These are phyloP conservation scores for Acridotheres tristis DNA, from an alignment of 2,797 vertebrate genomes.

Conservation along the genomic window DNA sequence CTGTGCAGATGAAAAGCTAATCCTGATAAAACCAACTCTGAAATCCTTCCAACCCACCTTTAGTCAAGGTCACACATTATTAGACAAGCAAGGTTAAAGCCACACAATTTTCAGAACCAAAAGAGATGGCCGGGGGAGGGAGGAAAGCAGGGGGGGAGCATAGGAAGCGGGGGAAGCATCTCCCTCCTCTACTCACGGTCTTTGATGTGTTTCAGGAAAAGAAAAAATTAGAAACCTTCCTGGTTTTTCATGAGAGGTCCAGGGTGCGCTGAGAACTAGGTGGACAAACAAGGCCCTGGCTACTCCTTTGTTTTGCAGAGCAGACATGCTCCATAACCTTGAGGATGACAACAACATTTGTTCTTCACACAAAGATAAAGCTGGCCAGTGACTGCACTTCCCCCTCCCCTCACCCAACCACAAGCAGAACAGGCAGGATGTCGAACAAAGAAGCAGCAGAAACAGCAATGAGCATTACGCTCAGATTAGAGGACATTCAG, in stretches of 20 bases:
- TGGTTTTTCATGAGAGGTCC: slow-evolving; percentile 51
- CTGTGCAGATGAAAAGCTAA: slow-evolving; percentile 77
- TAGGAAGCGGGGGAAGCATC: neutral
- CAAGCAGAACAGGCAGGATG: slow-evolving; percentile 65
- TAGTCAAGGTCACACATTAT: slow-evolving; percentile 73
- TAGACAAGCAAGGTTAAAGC: slow-evolving; percentile 71
- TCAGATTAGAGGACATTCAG: slow-evolving; percentile 75
- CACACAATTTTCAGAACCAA: slow-evolving; percentile 60
- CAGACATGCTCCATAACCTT: slow-evolving; percentile 58
- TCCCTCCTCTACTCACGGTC: slow-evolving; percentile 47
- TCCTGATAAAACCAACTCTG: slow-evolving; percentile 76
- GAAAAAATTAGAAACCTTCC: slow-evolving; percentile 38
- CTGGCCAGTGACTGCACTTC: slow-evolving; percentile 29
- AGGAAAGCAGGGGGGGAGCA: neutral
- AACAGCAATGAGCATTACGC: slow-evolving; percentile 71
- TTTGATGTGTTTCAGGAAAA: slow-evolving; percentile 65
- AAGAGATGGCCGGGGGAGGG: neutral
- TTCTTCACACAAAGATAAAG: slow-evolving; percentile 71
- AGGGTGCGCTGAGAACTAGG: slow-evolving; percentile 35
- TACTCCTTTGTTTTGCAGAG: slow-evolving; percentile 43
- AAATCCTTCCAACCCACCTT: slow-evolving; percentile 73
- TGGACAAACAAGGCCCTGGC: slow-evolving; percentile 42
- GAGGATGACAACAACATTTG: slow-evolving; percentile 69
- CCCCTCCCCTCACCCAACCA: slow-evolving; percentile 32
- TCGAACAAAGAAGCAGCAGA: slow-evolving; percentile 66